These are phyloP conservation scores for Orientallactaga bullata DNA, from an alignment of 2,113 vertebrate genomes.

Conservation along the genomic window DNA sequence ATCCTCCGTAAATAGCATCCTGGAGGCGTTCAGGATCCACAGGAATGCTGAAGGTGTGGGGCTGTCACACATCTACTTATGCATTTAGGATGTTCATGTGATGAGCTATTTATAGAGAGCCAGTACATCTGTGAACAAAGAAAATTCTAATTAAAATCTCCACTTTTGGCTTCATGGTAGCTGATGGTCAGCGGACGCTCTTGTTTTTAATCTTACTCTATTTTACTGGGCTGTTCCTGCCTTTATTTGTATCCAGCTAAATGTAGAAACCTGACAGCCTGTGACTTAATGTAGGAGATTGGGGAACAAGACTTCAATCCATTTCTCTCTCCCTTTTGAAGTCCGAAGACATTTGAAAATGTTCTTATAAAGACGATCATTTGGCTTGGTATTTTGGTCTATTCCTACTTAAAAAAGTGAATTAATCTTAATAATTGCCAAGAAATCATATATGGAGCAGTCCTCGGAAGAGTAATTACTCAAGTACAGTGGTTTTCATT, in stretches of 20 bases:
- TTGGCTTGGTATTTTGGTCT: conserved; percentile 82
- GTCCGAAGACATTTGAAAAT: conserved; percentile 71
- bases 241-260: conserved; percentile 54
- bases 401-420: conserved; percentile 77
- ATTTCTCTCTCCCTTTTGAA: conserved; percentile 9
- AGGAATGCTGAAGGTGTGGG: rapidly evolving
- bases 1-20: not conserved
- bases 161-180: not conserved
- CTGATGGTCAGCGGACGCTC: conserved; percentile 46
- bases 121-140: conserved; percentile 56
- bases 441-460: conserved; percentile 82
- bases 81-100: not conserved
- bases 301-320: conserved; percentile 58
- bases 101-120: conserved; percentile 38
- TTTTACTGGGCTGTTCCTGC: not conserved
- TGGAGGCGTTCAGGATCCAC: not conserved
- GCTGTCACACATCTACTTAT: not conserved
- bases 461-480: conserved; percentile 80
- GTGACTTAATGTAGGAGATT: conserved; percentile 42
- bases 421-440: conserved; percentile 85
- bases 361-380: conserved; percentile 78
- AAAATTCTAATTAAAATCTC: conserved; percentile 66
- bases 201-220: not conserved
- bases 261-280: conserved; percentile 36
- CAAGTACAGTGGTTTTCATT: conserved; percentile 83